A percentile compares a stretch with the other conserved stretches of the same genome.
Conservation (phyloP, 64 coral and sea anemone species). For the Pocillopora verrucosa region DNA sequence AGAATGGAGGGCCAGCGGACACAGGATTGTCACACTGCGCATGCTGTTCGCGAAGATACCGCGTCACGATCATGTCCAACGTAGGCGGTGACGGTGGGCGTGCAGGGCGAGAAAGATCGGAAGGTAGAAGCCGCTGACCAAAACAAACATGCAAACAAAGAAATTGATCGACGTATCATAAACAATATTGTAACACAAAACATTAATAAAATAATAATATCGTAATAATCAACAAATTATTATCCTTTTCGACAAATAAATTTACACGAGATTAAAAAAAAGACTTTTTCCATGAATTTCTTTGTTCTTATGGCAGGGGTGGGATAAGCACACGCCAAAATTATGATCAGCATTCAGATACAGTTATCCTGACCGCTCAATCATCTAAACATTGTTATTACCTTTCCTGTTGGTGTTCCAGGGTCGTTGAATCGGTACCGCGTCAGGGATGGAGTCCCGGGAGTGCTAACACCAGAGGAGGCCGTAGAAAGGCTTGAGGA, state of each 20-base stretch:
- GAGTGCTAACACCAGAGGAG: background rate
- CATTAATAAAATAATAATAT: background rate
- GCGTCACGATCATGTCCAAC: constrained; percentile 88
- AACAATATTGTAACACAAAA: background rate
- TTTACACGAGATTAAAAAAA: too few species aligned
- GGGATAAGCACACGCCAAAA: too few species aligned
- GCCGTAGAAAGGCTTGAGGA: background rate
- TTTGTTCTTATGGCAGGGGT: too few species aligned
- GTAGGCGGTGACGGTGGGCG: constrained; percentile 82
- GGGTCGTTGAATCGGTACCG: constrained; percentile 47
- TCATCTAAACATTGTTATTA: background rate
- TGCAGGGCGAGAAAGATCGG: constrained; percentile 11
- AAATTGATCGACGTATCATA: background rate
- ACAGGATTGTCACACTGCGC: constrained; percentile 92
- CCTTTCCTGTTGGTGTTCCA: constrained; percentile 60
- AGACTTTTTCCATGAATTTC: too few species aligned
- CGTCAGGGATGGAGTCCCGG: constrained; percentile 17
- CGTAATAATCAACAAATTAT: background rate
- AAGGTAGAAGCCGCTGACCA: constrained; percentile 60
- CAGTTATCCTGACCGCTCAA: background rate
- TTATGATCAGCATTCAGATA: background rate
- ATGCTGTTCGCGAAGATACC: constrained; percentile 96
- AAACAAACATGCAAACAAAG: background rate
- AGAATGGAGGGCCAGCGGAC: constrained; percentile 91
- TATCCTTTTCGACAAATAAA: too few species aligned